Evolutionary conservation across 2,797 vertebrate species (phyloP).

Genomic region (Helarctos malayanus): DNA sequence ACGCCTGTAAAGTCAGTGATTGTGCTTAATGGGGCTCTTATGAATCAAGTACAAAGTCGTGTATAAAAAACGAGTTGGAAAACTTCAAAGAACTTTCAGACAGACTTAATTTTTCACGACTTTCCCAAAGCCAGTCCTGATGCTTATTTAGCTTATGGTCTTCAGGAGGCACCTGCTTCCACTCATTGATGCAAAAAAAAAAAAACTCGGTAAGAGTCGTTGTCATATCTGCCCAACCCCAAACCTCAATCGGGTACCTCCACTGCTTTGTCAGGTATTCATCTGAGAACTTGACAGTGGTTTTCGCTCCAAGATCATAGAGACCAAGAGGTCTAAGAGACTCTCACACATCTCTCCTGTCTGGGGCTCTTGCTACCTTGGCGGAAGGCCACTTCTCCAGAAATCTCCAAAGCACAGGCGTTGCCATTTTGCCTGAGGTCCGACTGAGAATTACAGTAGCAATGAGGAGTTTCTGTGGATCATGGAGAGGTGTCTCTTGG

Average conservation of each 20-base stretch:
- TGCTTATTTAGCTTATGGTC: conserved; percentile 97
- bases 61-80: background rate
- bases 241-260: conserved; percentile 96
- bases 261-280: conserved; percentile 95
- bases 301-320: conserved; percentile 95
- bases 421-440: conserved; percentile 96
- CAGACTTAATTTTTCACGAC: conserved; percentile 90
- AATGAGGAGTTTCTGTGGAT: conserved; percentile 97
- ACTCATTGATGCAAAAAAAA: conserved; percentile 98
- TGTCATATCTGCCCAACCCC: conserved; percentile 98
- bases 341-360: conserved; percentile 94
- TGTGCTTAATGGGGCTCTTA: background rate
- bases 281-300: conserved; percentile 95
- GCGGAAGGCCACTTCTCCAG: conserved; percentile 95
- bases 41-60: background rate
- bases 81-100: conserved; percentile 70
- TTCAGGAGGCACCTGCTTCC: conserved; percentile 95
- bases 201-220: conserved; percentile 97
- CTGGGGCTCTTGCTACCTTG: conserved; percentile 91
- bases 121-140: conserved; percentile 96
- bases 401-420: conserved; percentile 96
- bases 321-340: conserved; percentile 95
- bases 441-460: conserved; percentile 98
- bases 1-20: background rate
- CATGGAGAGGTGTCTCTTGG: conserved; percentile 97